These are phyloP conservation scores for Bombus ignitus DNA, from an alignment of 1,140 invertebrate genomes.

Conservation along the genomic window DNA sequence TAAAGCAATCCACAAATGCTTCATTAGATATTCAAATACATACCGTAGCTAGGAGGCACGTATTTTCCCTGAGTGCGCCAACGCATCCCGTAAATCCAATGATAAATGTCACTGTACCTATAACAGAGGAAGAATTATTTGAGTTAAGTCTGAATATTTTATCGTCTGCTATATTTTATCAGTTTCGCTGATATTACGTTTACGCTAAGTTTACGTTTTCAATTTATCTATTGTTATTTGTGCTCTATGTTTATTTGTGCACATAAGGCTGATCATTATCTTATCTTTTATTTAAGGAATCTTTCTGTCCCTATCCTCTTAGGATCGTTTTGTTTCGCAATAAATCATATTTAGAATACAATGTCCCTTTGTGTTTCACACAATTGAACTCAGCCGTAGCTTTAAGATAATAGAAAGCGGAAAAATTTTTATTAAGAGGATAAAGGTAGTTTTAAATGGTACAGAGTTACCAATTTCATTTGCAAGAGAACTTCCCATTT, in stretches of 20 bases:
- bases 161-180: no score
- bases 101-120: constrained; percentile 94
- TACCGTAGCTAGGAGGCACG: constrained; percentile 93
- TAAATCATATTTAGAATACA: no score
- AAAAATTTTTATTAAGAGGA: no score
- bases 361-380: neutral
- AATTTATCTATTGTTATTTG: neutral
- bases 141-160: no score
- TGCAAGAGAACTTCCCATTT: no score
- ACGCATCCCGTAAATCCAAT: constrained; percentile 98
- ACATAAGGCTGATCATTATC: neutral
- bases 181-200: neutral
- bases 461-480: no score
- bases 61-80: constrained; percentile 95
- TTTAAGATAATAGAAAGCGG: no score
- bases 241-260: neutral
- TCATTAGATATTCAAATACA: constrained; percentile 77
- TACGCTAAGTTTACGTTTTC: neutral
- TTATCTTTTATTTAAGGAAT: neutral
- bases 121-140: constrained; percentile 70
- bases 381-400: no score
- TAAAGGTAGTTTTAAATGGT: no score
- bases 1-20: constrained; percentile 33
- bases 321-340: neutral
- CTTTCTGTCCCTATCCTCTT: accelerated